Evolutionary conservation across 2,797 vertebrate genomes (phyloP).

Genomic region (Austrolebias charrua): DNA sequence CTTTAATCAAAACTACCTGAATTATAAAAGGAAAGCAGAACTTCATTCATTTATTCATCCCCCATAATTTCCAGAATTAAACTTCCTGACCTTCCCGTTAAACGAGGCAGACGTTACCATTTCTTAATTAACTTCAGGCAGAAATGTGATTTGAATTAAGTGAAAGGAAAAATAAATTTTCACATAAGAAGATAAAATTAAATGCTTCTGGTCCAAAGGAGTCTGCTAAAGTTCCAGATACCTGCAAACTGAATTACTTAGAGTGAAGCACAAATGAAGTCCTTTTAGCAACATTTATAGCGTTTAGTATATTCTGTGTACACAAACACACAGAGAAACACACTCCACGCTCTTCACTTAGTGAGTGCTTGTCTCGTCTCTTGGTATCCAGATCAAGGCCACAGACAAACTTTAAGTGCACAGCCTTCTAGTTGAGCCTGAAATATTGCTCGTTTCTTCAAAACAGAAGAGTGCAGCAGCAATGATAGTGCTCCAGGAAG

Average conservation of each 20-base stretch:
- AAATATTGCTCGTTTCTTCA: conserved; percentile 53
- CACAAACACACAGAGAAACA: conserved; percentile 9
- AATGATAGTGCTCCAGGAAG: conserved; percentile 47
- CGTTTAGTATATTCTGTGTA: conserved; percentile 41
- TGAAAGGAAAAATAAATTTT: conserved; percentile 38
- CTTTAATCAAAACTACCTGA: conserved; percentile 22
- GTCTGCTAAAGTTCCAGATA: conserved; percentile 39
- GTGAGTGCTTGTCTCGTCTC: conserved; percentile 53
- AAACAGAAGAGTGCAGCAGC: conserved; percentile 44
- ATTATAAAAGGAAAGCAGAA: conserved; percentile 6
- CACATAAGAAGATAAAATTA: conserved; percentile 29
- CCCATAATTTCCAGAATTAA: conserved; percentile 14
- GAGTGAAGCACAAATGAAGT: conserved; percentile 32
- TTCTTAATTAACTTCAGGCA: conserved; percentile 20
- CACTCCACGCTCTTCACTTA: conserved; percentile 44
- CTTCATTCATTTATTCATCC: conserved; percentile 26
- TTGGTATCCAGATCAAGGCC: conserved; percentile 65
- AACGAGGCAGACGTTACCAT: conserved; percentile 12
- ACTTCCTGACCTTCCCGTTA: conserved; percentile 36
- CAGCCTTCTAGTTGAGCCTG: conserved; percentile 67
- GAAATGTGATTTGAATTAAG: conserved; percentile 33
- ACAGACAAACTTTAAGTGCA: conserved; percentile 70
- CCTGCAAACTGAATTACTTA: conserved; percentile 46
- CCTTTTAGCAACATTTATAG: conserved; percentile 35
- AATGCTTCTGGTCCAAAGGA: conserved; percentile 29